Conservation (phyloP, 2,888 invertebrate genomes). For the Agrotis exclamationis region DNA sequence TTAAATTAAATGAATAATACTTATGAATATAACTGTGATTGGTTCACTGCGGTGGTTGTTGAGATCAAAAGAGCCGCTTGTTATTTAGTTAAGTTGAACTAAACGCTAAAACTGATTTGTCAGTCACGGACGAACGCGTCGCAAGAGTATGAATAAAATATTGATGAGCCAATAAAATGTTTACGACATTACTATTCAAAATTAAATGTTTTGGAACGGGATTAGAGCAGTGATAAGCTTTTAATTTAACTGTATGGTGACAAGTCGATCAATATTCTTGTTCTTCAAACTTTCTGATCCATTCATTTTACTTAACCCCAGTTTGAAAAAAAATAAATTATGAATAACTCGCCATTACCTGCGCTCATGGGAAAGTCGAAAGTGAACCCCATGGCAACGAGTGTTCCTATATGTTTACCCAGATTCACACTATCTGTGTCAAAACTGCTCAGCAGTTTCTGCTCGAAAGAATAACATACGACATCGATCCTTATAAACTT, state of each 20-base stretch:
- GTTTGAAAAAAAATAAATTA: background rate
- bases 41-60: conserved; percentile 58
- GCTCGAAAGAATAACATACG: too few species aligned
- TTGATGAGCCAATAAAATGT: conserved; percentile 68
- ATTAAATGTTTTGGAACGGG: conserved; percentile 54
- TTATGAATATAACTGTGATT: conserved; percentile 61
- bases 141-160: conserved; percentile 64
- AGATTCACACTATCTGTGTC: too few species aligned
- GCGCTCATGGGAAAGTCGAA: too few species aligned
- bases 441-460: too few species aligned
- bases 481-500: too few species aligned
- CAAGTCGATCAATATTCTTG: conserved; percentile 36
- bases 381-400: too few species aligned
- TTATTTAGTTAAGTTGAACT: conserved; percentile 66
- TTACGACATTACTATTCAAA: conserved; percentile 62
- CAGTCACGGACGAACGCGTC: conserved; percentile 65
- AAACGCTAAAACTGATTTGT: conserved; percentile 71
- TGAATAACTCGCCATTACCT: too few species aligned
- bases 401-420: too few species aligned
- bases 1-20: conserved; percentile 65
- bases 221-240: conserved; percentile 59
- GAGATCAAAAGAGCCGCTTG: conserved; percentile 67
- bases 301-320: conserved; percentile 18
- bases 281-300: conserved; percentile 28
- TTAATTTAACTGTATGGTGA: conserved; percentile 40